These are phyloP conservation scores for Drosophila ambigua DNA, from an alignment of 1,140 invertebrate species.

Conservation along the genomic window DNA sequence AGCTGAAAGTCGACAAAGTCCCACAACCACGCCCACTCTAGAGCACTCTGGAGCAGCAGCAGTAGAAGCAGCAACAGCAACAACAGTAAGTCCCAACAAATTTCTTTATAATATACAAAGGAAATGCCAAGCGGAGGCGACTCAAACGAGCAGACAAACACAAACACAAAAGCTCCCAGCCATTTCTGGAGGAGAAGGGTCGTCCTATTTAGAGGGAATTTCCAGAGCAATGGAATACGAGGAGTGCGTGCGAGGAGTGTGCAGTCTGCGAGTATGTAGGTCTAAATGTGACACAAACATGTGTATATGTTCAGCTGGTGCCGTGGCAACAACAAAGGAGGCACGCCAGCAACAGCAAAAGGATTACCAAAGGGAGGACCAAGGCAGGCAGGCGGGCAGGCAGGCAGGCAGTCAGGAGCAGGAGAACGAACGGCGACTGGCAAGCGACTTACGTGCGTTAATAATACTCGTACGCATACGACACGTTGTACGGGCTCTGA, in stretches of 20 bases:
- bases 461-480: slow-evolving; percentile 80
- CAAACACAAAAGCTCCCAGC: slow-evolving; percentile 1
- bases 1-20: neutral
- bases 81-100: slow-evolving; percentile 53
- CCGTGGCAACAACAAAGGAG: slow-evolving; percentile 50
- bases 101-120: slow-evolving; percentile 82
- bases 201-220: slow-evolving; percentile 9
- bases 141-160: slow-evolving; percentile 33
- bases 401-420: neutral
- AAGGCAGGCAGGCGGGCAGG: neutral
- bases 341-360: slow-evolving; percentile 58
- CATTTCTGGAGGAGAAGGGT: slow-evolving; percentile 1
- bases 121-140: slow-evolving; percentile 69
- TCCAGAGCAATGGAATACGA: slow-evolving; percentile 17
- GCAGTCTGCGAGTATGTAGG: slow-evolving; percentile 38
- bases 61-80: slow-evolving; percentile 36
- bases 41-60: neutral
- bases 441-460: slow-evolving; percentile 68
- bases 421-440: slow-evolving; percentile 1
- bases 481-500: slow-evolving; percentile 52
- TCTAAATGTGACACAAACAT: slow-evolving; percentile 79
- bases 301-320: slow-evolving; percentile 75
- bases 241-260: slow-evolving; percentile 1
- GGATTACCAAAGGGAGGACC: slow-evolving; percentile 54
- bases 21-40: slow-evolving; percentile 25